A percentile compares a stretch with the other conserved stretches of the same genome.
Evolutionary conservation across 2,113 vertebrate genomes (phyloP).

Genomic region (Aplodontia rufa): DNA sequence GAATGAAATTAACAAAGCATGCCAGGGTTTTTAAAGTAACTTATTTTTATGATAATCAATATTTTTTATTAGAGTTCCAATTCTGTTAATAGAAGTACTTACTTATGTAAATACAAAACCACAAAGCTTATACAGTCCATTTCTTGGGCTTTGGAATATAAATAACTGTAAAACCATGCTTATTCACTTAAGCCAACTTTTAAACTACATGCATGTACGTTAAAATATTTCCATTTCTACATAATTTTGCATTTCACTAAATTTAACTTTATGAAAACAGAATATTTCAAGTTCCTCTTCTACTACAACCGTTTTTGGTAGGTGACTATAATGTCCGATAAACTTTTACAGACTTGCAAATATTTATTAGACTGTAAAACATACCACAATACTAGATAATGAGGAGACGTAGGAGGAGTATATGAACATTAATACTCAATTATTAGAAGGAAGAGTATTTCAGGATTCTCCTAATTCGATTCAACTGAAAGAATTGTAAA

Average conservation of each 20-base stretch:
- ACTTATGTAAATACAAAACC: background rate
- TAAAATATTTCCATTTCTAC: background rate
- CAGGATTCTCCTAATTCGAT: background rate
- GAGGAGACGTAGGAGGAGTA: background rate
- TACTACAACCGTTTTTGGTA: background rate
- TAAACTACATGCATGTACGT: background rate
- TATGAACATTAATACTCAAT: background rate
- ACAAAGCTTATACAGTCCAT: background rate
- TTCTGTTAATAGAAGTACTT: background rate
- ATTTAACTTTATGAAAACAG: background rate
- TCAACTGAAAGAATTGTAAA: background rate
- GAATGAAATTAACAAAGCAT: constrained; percentile 24
- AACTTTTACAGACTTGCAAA: constrained; percentile 25
- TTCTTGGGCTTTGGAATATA: background rate
- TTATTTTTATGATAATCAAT: background rate
- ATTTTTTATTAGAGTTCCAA: constrained; percentile 5
- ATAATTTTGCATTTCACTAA: background rate
- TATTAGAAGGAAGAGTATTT: background rate
- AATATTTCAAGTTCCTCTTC: background rate
- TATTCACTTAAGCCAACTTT: background rate
- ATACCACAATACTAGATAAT: background rate
- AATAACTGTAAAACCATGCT: background rate
- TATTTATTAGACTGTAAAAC: background rate
- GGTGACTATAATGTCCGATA: background rate
- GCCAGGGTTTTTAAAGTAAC: background rate